phyloP scores from a whole-genome alignment of 2,888 invertebrate species.

The Oegoconia quadripuncta region DNA sequence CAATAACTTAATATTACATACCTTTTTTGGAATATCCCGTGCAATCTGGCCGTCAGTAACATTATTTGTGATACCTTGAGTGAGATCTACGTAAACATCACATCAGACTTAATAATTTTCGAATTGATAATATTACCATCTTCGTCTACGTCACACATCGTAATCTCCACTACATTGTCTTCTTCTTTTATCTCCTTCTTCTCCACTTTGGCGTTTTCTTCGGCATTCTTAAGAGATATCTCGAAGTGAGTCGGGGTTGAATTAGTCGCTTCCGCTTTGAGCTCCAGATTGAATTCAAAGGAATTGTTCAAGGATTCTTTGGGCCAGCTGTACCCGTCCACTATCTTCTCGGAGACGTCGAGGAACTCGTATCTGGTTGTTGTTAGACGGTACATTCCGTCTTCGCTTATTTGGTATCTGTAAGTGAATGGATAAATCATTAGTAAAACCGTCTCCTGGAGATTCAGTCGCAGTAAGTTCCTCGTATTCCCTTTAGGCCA shows the following conservation, averaged over 20 bases:
- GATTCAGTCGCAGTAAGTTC: too few relatives aligned
- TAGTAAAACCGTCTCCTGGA: neutral
- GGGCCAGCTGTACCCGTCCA: conserved; percentile 59
- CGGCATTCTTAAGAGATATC: conserved; percentile 31
- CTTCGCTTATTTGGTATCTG: conserved; percentile 89
- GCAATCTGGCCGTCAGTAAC: too few relatives aligned
- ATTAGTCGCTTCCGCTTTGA: conserved; percentile 45
- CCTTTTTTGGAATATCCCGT: too few relatives aligned
- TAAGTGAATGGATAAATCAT: conserved; percentile 20
- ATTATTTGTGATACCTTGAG: too few relatives aligned
- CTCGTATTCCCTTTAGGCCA: too few relatives aligned
- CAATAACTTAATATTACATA: too few relatives aligned
- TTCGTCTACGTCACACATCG: conserved; percentile 82
- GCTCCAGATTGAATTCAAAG: conserved; percentile 46
- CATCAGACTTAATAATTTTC: conserved; percentile 76
- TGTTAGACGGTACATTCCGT: conserved; percentile 91
- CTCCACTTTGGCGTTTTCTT: conserved; percentile 4
- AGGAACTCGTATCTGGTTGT: conserved; percentile 93
- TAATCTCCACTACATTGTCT: conserved; percentile 72
- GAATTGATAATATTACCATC: conserved; percentile 82
- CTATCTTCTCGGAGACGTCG: conserved; percentile 85
- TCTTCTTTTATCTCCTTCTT: conserved; percentile 9
- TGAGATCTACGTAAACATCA: conserved; percentile 20
- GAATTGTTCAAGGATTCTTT: conserved; percentile 44
- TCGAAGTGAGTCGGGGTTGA: conserved; percentile 46